Evolutionary conservation across 2,113 vertebrate species (phyloP).

Genomic region (Peromyscus maniculatus): DNA sequence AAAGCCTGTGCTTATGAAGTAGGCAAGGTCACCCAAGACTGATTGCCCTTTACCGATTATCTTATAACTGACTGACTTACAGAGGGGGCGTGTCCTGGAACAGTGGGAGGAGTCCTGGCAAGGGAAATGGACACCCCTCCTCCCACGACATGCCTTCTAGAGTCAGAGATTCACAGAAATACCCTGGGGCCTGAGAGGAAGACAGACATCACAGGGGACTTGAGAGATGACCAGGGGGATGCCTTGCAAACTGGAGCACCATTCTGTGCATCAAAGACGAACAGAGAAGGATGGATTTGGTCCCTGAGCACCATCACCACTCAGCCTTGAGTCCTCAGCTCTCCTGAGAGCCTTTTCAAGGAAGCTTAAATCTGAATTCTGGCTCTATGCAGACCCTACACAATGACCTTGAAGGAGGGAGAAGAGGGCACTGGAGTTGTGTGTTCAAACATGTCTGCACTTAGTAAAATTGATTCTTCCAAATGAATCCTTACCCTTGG

Average conservation of each 20-base stretch:
- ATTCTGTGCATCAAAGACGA: background rate
- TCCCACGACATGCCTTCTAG: background rate
- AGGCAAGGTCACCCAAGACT: background rate
- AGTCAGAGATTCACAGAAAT: background rate
- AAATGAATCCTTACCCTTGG: conserved; percentile 6
- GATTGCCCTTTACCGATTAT: background rate
- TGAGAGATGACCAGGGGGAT: background rate
- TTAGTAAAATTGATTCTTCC: conserved; percentile 10
- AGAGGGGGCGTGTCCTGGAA: background rate
- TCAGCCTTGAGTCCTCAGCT: background rate
- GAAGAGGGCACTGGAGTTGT: background rate
- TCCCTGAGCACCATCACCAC: background rate
- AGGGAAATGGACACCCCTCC: rapidly evolving
- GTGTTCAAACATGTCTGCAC: background rate
- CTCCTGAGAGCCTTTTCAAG: background rate
- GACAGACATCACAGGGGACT: background rate
- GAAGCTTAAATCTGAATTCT: background rate
- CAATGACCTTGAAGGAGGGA: background rate
- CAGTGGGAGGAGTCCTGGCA: background rate
- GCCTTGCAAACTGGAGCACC: background rate
- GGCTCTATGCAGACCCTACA: background rate
- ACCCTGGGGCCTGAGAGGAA: background rate
- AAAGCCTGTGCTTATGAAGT: background rate
- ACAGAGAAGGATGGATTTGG: background rate
- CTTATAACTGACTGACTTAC: background rate